Percentiles rank a stretch among this genome's conserved stretches.
Evolutionary conservation across 2,113 vertebrate genomes (phyloP).

Genomic region (Phaethornis superciliosus): DNA sequence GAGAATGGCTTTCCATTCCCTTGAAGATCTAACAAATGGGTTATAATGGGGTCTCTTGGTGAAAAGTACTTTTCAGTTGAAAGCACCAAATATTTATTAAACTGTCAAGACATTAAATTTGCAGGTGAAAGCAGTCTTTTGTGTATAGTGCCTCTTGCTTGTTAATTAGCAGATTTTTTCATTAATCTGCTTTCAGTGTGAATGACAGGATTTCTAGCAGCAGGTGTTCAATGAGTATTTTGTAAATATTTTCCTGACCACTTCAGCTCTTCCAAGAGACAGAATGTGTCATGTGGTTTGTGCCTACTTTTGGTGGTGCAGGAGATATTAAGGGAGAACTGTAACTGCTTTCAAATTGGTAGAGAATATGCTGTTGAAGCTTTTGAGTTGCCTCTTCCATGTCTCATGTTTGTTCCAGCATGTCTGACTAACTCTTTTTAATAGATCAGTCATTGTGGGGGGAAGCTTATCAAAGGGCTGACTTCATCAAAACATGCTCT

Average conservation of each 20-base stretch:
- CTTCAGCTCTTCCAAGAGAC: background rate
- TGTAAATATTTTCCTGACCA: background rate
- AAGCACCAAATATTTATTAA: background rate
- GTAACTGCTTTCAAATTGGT: background rate
- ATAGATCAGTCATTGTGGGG: slow-evolving; percentile 90
- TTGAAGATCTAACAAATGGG: background rate
- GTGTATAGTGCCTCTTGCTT: background rate
- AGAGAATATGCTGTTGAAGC: background rate
- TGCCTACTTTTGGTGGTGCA: background rate
- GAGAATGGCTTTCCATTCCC: background rate
- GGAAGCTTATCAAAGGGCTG: slow-evolving; percentile 86
- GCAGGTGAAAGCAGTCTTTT: background rate
- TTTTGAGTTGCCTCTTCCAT: background rate
- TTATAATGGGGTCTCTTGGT: background rate
- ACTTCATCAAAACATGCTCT: slow-evolving; percentile 85
- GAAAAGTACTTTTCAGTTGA: background rate
- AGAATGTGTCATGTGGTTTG: background rate
- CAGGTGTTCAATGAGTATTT: background rate
- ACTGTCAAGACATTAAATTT: background rate
- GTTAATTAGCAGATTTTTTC: background rate
- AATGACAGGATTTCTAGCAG: background rate
- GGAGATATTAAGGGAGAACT: background rate
- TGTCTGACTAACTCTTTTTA: background rate
- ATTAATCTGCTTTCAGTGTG: background rate
- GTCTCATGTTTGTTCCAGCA: background rate